Evolutionary conservation across 1,140 invertebrate species (phyloP), one percentile per base, ranked within the genome.

Genomic region (Epicauta chinensis): DNA sequence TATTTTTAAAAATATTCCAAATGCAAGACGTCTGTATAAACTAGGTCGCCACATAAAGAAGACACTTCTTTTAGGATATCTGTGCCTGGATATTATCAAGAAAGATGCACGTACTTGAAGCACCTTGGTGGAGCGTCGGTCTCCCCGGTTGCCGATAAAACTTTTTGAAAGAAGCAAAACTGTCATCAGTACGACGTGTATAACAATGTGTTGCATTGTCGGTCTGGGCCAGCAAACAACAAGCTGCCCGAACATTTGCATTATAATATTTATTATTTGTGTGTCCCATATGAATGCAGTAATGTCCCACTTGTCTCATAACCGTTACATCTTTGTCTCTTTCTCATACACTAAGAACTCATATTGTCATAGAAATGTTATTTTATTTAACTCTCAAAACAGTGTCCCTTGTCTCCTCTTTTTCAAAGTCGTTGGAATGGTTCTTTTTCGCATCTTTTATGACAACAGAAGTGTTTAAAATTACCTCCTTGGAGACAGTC

Each of bases 211-310:
- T 64, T 63, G 60, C 66, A 66, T 66, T 66, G 64, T 68, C 58
- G 57, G 47, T 50, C 42, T 45, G 54, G 53, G 44, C 15, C 9
- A 29, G 38, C 16, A 52, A 53, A 49, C 49, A 48, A 51, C 52
- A 44, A 31, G 40, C 47, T 32, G 43, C 3, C 53, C 45, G 40
- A 51, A 53, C 56, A 54, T 60, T 55, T 53, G 60, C 60, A 64
- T 69, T 69, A 67, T 67, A 68, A 68, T 70, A 70, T 70, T 70
- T 68, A 70, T 70, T 70, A 68, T 70, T 67, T 70, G 68, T 66
- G 63, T 59, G 54, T 69, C 67, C 67, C 65, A 50, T 51, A 54
- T 60, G 65, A 63, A 55, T 52, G 58, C 55, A 42, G 54, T 58
- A 55, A 58, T 58, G 57, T 67, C 66, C 67, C 67, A 38, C 37